Percentiles rank a stretch among this genome's conserved stretches.
Conservation (phyloP, 2,797 vertebrate genomes). For the Choloepus didactylus region DNA sequence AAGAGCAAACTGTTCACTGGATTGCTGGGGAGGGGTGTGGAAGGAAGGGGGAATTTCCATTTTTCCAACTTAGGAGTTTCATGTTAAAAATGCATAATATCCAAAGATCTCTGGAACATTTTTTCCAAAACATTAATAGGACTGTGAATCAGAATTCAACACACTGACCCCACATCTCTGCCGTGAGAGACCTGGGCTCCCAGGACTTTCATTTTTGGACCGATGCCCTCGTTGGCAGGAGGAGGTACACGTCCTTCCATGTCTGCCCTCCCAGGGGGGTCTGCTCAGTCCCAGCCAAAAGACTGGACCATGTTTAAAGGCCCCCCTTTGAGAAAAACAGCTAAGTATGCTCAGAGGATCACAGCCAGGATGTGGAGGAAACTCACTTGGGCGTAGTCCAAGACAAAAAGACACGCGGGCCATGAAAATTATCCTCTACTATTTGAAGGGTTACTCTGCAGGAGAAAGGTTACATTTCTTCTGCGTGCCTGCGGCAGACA, state of each 20-base stretch:
- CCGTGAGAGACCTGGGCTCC: background rate
- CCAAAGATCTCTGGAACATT: slow-evolving; percentile 11
- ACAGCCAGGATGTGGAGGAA: background rate
- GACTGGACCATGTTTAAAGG: background rate
- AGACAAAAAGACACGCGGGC: background rate
- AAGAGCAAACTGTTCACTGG: background rate
- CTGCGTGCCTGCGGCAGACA: background rate
- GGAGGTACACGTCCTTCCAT: background rate
- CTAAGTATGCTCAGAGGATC: slow-evolving; percentile 1
- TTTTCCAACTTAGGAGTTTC: slow-evolving; percentile 44
- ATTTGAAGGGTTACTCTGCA: background rate
- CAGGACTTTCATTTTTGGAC: background rate
- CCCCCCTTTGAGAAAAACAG: background rate
- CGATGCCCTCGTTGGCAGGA: background rate
- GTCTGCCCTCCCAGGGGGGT: background rate
- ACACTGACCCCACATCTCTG: background rate
- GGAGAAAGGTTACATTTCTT: background rate
- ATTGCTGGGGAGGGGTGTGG: background rate
- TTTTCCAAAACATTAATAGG: background rate
- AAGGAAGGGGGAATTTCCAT: background rate
- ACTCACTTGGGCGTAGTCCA: background rate
- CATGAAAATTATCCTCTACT: background rate
- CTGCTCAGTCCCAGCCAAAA: background rate
- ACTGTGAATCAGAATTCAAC: background rate
- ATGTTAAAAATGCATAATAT: background rate